Evolutionary conservation across 64 coral and sea anemone genomes (phyloP), one percentile per base, ranked within the genome.

Genomic region (Astreopora myriophthalma): DNA sequence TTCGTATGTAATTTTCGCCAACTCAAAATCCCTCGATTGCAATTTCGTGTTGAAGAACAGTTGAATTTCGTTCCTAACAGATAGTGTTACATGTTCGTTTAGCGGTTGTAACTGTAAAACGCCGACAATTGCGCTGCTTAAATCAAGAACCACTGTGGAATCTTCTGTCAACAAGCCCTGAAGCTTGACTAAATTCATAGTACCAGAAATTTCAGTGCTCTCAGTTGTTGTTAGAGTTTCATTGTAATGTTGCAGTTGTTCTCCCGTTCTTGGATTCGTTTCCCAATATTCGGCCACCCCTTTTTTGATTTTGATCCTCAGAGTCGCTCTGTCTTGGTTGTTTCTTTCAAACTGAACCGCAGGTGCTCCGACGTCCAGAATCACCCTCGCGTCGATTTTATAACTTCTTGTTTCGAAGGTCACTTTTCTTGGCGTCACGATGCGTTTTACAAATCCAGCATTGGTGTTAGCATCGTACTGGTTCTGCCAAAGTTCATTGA

Each of bases 241-340:
- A 40, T 87, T 87, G 67, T 87, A 87, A n/a, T n/a, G 24, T 87
- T 49, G 34, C 73, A 26, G 32, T 34, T 19, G 57, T 6, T 52
- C 0, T 87, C 34, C 22, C 68, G n/a, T 6, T 87, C 68, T 72
- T 27, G 52, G 52, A 33, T 8, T 58, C 0, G 30, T 17, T 6
- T 87, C 66, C 85, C 85, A 87, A 23, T 87, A 87, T 31, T 87
- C 85, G 1, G 73, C 42, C 22, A 25, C 16, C 33, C 39, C 85
- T 8, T 17, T 87, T 6, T 57, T 73, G 13, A 87, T 87, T 73
- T 87, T 34, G 44, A 87, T 87, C 23, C 1, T 87, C 1, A 87
- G 85, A 73, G 85, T 87, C 51, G 85, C 85, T 28, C 85, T 73
- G 85, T 87, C 42, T 73, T 87, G 85, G 69, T 87, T 87, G 68